A percentile compares a stretch with the other conserved stretches of the same genome.
Conservation (phyloP, 1,140 invertebrate genomes). For the Orussus abietinus region DNA sequence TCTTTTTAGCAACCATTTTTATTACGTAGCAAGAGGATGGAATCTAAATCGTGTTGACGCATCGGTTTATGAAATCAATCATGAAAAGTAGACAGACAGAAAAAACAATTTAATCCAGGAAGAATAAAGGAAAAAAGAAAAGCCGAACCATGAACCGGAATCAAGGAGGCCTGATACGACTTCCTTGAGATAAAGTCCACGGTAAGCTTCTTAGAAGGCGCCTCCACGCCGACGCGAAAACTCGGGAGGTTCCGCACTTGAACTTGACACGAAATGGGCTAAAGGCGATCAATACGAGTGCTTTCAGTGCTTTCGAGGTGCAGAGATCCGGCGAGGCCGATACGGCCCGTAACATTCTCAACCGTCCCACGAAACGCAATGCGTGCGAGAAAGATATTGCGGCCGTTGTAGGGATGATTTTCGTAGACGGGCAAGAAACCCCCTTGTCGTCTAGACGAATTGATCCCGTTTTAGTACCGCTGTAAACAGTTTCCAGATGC, state of each 20-base stretch:
- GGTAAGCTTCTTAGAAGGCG: neutral
- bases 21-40: too few species aligned
- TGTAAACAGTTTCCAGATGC: too few species aligned
- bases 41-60: too few species aligned
- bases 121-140: too few species aligned
- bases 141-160: too few species aligned
- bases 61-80: too few species aligned
- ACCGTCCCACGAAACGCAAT: neutral
- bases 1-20: too few species aligned
- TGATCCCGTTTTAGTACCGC: too few species aligned
- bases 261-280: constrained; percentile 49
- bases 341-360: constrained; percentile 11
- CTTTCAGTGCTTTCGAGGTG: constrained; percentile 42
- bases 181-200: constrained; percentile 1
- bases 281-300: constrained; percentile 45
- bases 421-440: constrained; percentile 22
- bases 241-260: constrained; percentile 36
- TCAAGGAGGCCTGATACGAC: too few species aligned
- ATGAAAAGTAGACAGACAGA: too few species aligned
- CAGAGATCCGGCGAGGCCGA: constrained; percentile 16
- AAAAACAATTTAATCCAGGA: too few species aligned
- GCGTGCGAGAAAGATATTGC: too few species aligned
- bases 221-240: constrained; percentile 5
- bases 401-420: constrained; percentile 24
- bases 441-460: constrained; percentile 34